phyloP scores from a whole-genome alignment of 2,797 vertebrate species.

The Spheniscus humboldti region DNA sequence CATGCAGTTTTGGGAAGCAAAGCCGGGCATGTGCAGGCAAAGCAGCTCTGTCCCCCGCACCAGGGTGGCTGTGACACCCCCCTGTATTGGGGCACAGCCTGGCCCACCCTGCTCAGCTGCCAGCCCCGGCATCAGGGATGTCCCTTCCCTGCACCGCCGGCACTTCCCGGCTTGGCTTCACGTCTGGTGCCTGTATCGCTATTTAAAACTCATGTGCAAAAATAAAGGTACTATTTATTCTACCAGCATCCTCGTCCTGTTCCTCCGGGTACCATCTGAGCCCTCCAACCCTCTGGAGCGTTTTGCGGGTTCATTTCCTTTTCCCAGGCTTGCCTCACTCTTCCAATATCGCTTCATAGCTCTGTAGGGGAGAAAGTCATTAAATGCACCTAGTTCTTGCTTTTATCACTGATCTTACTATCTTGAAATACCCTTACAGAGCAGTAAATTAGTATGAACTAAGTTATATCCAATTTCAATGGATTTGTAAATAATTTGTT shows the following conservation, averaged over 20 bases:
- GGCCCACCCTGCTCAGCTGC: background rate
- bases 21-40: background rate
- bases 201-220: background rate
- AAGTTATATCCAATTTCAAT: background rate
- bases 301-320: background rate
- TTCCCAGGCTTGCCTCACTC: background rate
- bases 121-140: background rate
- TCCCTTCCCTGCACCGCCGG: fast-evolving
- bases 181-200: background rate
- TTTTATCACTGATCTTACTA: conserved; percentile 25
- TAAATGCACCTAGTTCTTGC: background rate
- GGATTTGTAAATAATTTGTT: conserved; percentile 27
- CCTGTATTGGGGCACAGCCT: background rate
- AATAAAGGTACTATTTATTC: background rate
- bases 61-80: background rate
- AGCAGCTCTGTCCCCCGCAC: background rate
- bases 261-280: background rate
- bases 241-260: background rate
- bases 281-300: background rate
- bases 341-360: background rate
- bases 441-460: background rate
- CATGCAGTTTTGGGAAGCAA: background rate
- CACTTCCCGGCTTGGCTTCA: background rate
- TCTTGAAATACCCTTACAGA: background rate
- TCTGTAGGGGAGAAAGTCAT: background rate